These are phyloP conservation scores for Salvelinus sp. DNA, from an alignment of 2,113 vertebrate species.

Conservation along the genomic window DNA sequence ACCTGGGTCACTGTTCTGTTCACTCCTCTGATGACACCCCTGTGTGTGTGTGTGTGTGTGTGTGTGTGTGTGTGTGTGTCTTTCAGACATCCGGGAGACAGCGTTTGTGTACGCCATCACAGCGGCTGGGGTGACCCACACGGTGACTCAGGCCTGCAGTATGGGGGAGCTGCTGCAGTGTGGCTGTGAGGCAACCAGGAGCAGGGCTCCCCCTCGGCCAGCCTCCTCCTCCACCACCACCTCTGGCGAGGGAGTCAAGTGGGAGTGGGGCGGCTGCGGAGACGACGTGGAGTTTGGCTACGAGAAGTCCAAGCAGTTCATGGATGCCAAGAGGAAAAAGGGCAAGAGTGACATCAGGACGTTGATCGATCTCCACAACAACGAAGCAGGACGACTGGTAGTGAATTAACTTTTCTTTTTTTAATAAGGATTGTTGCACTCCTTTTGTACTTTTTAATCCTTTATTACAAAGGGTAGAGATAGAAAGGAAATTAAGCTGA, in stretches of 20 bases:
- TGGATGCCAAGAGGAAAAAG: constrained; percentile 89
- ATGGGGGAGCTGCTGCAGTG: constrained; percentile 96
- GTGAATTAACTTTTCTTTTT: constrained; percentile 23
- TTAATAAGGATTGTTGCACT: no score
- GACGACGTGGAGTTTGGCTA: constrained; percentile 96
- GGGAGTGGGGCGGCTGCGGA: constrained; percentile 98
- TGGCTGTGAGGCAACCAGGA: constrained; percentile 88
- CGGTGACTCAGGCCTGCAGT: constrained; percentile 97
- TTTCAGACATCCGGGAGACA: constrained; percentile 91
- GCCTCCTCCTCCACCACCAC: constrained; percentile 53
- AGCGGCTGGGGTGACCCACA: constrained; percentile 88
- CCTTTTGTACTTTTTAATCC: no score
- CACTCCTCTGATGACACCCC: not conserved
- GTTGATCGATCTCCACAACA: constrained; percentile 93
- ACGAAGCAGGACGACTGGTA: constrained; percentile 93
- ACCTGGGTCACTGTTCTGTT: not conserved
- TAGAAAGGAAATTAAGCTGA: no score
- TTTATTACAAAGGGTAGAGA: no score
- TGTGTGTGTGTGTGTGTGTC: not conserved
- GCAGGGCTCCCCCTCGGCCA: constrained; percentile 75
- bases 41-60: constrained; percentile 6
- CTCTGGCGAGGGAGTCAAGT: constrained; percentile 78
- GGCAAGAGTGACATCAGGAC: constrained; percentile 94
- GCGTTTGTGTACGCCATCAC: constrained; percentile 97
- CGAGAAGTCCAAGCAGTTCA: constrained; percentile 94